Percentiles rank a stretch among this genome's conserved stretches.
phyloP scores from a whole-genome alignment of 2,113 vertebrate genomes.

The Mesocricetus auratus region DNA sequence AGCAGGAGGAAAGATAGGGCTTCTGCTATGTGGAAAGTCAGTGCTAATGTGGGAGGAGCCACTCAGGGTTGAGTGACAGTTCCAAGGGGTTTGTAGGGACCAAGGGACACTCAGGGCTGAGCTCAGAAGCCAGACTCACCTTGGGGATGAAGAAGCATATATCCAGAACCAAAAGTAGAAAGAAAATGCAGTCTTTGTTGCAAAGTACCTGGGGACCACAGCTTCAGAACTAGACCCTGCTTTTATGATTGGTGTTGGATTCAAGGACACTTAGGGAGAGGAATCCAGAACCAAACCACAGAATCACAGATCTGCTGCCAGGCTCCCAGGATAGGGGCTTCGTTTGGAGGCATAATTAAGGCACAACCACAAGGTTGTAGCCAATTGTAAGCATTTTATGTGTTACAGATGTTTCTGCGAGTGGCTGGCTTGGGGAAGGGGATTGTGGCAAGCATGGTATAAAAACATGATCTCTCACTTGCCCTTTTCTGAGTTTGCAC shows the following conservation, averaged over 20 bases:
- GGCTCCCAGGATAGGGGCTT: constrained; percentile 5
- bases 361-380: background rate
- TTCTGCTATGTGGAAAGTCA: background rate
- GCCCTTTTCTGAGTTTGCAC: constrained; percentile 69
- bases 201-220: background rate
- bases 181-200: background rate
- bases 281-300: constrained; percentile 27
- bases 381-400: constrained; percentile 48
- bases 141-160: background rate
- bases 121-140: background rate
- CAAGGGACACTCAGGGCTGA: background rate
- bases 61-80: background rate
- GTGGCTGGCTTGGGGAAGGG: constrained; percentile 25
- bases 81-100: background rate
- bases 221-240: constrained; percentile 40
- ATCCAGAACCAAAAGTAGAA: background rate
- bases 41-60: background rate
- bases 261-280: constrained; percentile 57
- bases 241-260: constrained; percentile 64
- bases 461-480: constrained; percentile 60
- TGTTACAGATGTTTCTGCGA: constrained; percentile 51
- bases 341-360: constrained; percentile 66
- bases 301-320: constrained; percentile 73
- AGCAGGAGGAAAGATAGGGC: background rate
- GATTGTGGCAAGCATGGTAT: constrained; percentile 16